phyloP scores from a whole-genome alignment of 1,140 invertebrate genomes.

The Dendroctonus valens region DNA sequence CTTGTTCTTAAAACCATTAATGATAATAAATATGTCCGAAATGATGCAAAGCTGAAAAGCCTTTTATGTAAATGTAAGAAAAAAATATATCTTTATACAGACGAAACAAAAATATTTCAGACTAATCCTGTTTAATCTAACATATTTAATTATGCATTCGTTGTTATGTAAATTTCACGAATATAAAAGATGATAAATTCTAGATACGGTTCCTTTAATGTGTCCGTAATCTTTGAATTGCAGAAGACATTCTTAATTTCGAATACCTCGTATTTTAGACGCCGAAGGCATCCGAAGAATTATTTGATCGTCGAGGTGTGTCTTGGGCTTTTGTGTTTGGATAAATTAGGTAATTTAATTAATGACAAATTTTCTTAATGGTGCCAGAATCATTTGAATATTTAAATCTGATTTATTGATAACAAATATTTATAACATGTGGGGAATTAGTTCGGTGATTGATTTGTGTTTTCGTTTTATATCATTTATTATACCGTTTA shows the following conservation, averaged over 20 bases:
- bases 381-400: too few species aligned
- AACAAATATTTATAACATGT: too few species aligned
- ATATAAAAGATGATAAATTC: slow-evolving; percentile 23
- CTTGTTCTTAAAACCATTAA: too few species aligned
- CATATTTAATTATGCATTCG: slow-evolving; percentile 18
- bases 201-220: slow-evolving; percentile 15
- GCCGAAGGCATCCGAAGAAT: slow-evolving; percentile 9
- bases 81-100: slow-evolving; percentile 5
- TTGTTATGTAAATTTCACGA: slow-evolving; percentile 21
- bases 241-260: slow-evolving; percentile 17
- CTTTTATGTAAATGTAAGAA: neutral
- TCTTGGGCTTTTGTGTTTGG: neutral
- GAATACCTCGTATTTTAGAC: slow-evolving; percentile 19
- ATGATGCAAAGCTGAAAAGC: too few species aligned
- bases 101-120: slow-evolving; percentile 9
- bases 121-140: slow-evolving; percentile 5
- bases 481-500: too few species aligned
- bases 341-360: slow-evolving; percentile 19
- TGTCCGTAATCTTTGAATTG: slow-evolving; percentile 3
- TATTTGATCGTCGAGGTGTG: slow-evolving; percentile 14
- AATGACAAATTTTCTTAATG: slow-evolving; percentile 14
- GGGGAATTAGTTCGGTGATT: too few species aligned
- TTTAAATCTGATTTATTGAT: too few species aligned
- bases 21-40: too few species aligned
- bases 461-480: too few species aligned